These are phyloP conservation scores for Glaucidium brasilianum DNA, from an alignment of 2,113 vertebrate genomes.

Conservation along the genomic window DNA sequence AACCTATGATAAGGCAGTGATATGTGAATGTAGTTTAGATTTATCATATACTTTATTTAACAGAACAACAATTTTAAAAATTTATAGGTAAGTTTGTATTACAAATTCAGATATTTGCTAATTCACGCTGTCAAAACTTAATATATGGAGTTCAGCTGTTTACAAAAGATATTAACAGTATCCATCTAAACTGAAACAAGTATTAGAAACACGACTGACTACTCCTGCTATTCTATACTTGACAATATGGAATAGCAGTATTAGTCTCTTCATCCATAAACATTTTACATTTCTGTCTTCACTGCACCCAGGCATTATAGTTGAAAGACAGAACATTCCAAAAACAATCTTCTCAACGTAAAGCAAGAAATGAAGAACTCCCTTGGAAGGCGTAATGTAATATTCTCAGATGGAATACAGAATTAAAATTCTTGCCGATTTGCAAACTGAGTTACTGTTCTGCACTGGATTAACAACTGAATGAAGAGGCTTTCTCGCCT, in stretches of 20 bases:
- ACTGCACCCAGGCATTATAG: not conserved
- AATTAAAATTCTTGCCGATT: not conserved
- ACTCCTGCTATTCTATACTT: not conserved
- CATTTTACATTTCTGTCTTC: not conserved
- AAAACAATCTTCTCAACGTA: not conserved
- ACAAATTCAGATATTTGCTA: not conserved
- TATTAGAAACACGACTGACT: not conserved
- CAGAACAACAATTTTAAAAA: not conserved
- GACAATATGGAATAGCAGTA: not conserved
- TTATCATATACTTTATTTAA: not conserved
- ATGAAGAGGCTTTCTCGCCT: not conserved
- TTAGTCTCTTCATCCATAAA: not conserved
- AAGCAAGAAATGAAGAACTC: not conserved
- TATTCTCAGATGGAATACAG: not conserved
- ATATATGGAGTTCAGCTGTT: not conserved
- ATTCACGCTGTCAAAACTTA: not conserved
- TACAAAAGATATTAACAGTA: not conserved
- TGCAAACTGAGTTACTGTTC: not conserved
- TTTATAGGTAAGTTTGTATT: not conserved
- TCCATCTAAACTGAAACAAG: not conserved
- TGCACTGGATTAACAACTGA: not conserved
- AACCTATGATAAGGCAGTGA: slow-evolving; percentile 74
- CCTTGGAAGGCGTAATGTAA: not conserved
- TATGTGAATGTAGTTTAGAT: not conserved
- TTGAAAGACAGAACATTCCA: not conserved